Evolutionary conservation across 2,888 invertebrate genomes (phyloP), one percentile per base, ranked within the genome.

Genomic region (Caenorhabditis panamensis): DNA sequence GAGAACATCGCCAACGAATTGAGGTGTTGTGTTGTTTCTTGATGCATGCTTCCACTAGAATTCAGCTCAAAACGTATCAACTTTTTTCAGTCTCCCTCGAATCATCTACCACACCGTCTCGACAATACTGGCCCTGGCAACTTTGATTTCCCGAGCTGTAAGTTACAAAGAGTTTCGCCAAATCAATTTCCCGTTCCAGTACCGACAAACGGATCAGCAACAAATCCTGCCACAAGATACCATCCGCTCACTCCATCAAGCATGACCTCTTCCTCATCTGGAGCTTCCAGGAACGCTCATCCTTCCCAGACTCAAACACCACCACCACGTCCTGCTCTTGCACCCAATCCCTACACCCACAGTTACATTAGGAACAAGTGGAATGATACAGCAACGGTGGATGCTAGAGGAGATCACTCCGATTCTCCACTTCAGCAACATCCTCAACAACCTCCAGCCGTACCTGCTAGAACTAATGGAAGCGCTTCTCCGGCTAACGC

Each of bases 401-500:
- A 75, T 54, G 75, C 75, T 11, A 20, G 75, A 31, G 75, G 73
- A 2, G 71, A 13, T 11, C 49, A 59, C 1, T 58, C 49, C n/a
- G 36, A 63, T 1, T 4, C 31, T 31, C 31, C 31, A 31, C 22
- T 9, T n/a, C 63, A 64, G 4, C 47, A n/a, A 18, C 47, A 47
- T 16, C n/a, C n/a, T 3, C 58, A 61, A 8, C 61, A 28, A 28
- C 16, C 62, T 16, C 76, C 68, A 2, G 56, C 49, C 1, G 18
- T 68, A 31, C 67, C 67, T 22, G 47, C 76, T 4, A 37, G 77
- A 24, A 69, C 63, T 2, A 82, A 82, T 58, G 82, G 82, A 73
- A 82, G 82, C 49, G 82, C 77, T 0, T 82, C 82, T 5, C 82
- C 82, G 6, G 82, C 82, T 8, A 82, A 68, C 24, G 77, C 58